phyloP scores from a whole-genome alignment of 2,113 vertebrate genomes.

The Oncorhynchus masou region DNA sequence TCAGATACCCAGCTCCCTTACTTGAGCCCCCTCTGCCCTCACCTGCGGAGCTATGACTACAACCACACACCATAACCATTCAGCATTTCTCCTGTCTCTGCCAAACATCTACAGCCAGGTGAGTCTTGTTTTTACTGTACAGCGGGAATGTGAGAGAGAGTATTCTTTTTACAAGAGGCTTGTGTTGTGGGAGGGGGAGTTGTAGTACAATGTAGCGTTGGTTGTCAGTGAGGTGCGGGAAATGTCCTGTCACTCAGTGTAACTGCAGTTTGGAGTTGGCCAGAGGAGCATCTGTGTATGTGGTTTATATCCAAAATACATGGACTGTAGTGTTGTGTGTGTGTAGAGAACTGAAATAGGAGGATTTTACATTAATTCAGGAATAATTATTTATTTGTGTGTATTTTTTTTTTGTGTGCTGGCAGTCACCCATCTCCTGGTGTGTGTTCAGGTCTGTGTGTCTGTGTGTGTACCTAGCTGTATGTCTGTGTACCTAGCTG shows the following conservation, averaged over 20 bases:
- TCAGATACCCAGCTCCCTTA: constrained; percentile 50
- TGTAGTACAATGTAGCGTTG: background rate
- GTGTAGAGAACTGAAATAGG: too few relatives aligned
- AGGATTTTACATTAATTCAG: too few relatives aligned
- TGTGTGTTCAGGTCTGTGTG: too few relatives aligned
- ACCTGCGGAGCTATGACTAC: background rate
- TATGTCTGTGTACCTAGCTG: too few relatives aligned
- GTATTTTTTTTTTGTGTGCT: too few relatives aligned
- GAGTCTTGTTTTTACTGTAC: background rate
- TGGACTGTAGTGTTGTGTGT: too few relatives aligned
- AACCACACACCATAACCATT: background rate
- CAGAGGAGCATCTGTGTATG: too few relatives aligned
- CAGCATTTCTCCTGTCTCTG: background rate
- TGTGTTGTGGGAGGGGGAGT: background rate
- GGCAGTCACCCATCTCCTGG: too few relatives aligned
- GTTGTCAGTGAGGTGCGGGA: background rate
- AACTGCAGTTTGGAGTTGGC: too few relatives aligned
- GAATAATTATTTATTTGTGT: too few relatives aligned
- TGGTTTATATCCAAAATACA: too few relatives aligned
- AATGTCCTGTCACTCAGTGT: background rate
- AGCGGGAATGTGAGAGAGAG: background rate
- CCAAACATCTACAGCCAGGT: background rate
- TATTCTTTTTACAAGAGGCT: background rate
- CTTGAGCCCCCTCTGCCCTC: constrained; percentile 27
- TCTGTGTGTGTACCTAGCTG: background rate